Base-by-base conservation (phyloP, 2,797 vertebrate species). In the Pseudochromis fuscus region DNA sequence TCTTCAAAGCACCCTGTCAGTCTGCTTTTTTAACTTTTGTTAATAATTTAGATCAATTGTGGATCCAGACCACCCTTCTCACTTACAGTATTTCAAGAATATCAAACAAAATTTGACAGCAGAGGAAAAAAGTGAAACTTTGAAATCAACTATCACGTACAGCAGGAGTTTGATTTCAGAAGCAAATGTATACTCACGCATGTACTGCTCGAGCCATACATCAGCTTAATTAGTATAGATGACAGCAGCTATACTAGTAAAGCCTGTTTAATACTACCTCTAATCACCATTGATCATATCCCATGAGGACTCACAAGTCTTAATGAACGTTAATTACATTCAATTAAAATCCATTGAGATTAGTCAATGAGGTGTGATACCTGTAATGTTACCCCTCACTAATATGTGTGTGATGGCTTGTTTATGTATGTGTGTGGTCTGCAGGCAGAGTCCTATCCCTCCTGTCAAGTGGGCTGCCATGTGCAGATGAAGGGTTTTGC, bases 301-400 rank as follows among this genome's bases (percentile, higher is more conserved):
- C 62, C 27, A 33, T 45, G 63, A 82, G 60, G 60, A 63, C 65
- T 66, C 45, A 30, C 15, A 40, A 23, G 61, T 68, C 73, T 56
- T 85, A 79, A 85, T 86, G 64, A 81, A 77, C 2, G 2, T 78
- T 88, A 85, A 89, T 91, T 86, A 65, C 59, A 62, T 70, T 73
- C 42, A 78, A 72, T 77, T 78, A 72, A 71, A 82, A 83, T 71
- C 50, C 51, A 66, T 19, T 81, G 72, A 72, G 60, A 85, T 82
- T 68, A 79, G 78, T 73, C 79, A 82, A 80, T 86, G 63, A 85
- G 62, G 71, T 16, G 31, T 61, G 59, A 28, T 75, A 83, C 67
- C 70, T 83, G 35, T 78, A 78, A 69, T 79, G 73, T 81, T 74
- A 74, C 44, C 44, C 33, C 46, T 49, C 59, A 33, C 28, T 64